Conservation (phyloP, 2,888 invertebrate genomes). For the Pammene fasciana region DNA sequence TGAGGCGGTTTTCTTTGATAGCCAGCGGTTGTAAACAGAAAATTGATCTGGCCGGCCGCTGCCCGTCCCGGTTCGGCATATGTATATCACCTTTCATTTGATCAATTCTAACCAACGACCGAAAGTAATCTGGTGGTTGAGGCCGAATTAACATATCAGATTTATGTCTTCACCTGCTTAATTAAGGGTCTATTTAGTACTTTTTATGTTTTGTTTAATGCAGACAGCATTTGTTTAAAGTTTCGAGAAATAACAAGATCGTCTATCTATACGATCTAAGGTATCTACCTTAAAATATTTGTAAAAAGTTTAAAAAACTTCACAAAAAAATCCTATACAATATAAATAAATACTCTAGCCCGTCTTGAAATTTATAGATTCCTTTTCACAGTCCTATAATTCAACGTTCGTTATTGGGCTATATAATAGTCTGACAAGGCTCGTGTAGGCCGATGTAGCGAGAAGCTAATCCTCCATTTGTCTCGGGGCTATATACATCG, state of each 20-base stretch:
- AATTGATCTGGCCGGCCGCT: slow-evolving; percentile 74
- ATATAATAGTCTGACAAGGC: slow-evolving; percentile 33
- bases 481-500: slow-evolving; percentile 56
- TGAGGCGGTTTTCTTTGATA: slow-evolving; percentile 73
- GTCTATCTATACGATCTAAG: no score
- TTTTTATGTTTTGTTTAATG: neutral
- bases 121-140: slow-evolving; percentile 38
- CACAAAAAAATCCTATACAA: neutral
- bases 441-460: slow-evolving; percentile 37
- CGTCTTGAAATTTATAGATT: slow-evolving; percentile 33
- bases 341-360: no score
- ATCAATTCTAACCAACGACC: slow-evolving; percentile 47
- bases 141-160: slow-evolving; percentile 36
- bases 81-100: slow-evolving; percentile 55
- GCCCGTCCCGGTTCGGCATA: slow-evolving; percentile 47
- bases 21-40: slow-evolving; percentile 73
- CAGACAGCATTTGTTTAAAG: neutral
- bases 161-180: slow-evolving; percentile 22
- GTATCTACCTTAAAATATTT: neutral
- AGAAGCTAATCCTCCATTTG: slow-evolving; percentile 45
- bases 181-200: slow-evolving; percentile 19
- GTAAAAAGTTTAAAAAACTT: neutral
- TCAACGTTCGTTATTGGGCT: slow-evolving; percentile 40
- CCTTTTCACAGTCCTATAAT: slow-evolving; percentile 30
- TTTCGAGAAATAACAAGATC: neutral